Conservation (phyloP, 2,113 vertebrate genomes). For the Accipiter cooperii region DNA sequence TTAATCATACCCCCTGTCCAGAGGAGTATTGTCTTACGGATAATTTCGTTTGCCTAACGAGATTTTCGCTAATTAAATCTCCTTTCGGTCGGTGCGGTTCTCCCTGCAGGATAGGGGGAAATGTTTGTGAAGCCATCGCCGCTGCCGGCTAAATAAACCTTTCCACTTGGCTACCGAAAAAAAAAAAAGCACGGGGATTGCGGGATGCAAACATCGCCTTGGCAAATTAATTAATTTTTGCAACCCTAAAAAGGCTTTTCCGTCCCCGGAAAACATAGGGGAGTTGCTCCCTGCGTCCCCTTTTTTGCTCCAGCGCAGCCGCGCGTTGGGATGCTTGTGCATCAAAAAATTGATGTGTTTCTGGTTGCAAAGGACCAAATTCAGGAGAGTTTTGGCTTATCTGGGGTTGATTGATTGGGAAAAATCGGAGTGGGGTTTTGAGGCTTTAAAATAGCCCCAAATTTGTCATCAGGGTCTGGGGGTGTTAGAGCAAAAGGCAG, state of each 20-base stretch:
- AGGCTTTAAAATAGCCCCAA: neutral
- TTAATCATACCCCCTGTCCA: slow-evolving; percentile 85
- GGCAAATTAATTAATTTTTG: slow-evolving; percentile 47
- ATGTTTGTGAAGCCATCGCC: slow-evolving; percentile 78
- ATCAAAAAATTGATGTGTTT: neutral
- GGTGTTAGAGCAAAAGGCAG: neutral
- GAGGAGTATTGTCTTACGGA: slow-evolving; percentile 93
- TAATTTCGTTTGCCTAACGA: slow-evolving; percentile 99
- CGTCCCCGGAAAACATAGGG: neutral
- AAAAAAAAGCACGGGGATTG: neutral
- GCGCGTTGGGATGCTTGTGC: accelerated
- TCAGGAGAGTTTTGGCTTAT: neutral
- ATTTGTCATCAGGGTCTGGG: neutral
- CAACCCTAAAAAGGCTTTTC: neutral
- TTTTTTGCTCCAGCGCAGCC: accelerated
- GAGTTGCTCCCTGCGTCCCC: neutral
- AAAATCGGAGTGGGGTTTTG: neutral
- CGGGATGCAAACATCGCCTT: neutral
- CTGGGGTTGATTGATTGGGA: neutral
- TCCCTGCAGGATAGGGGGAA: slow-evolving; percentile 78
- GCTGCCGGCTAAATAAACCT: slow-evolving; percentile 84
- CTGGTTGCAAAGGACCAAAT: neutral
- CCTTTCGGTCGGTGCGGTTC: slow-evolving; percentile 83
- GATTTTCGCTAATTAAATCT: slow-evolving; percentile 99
- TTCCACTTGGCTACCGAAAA: slow-evolving; percentile 60